These are phyloP conservation scores for Corydoras maculifer DNA, from an alignment of 2,113 vertebrate species.

Conservation along the genomic window DNA sequence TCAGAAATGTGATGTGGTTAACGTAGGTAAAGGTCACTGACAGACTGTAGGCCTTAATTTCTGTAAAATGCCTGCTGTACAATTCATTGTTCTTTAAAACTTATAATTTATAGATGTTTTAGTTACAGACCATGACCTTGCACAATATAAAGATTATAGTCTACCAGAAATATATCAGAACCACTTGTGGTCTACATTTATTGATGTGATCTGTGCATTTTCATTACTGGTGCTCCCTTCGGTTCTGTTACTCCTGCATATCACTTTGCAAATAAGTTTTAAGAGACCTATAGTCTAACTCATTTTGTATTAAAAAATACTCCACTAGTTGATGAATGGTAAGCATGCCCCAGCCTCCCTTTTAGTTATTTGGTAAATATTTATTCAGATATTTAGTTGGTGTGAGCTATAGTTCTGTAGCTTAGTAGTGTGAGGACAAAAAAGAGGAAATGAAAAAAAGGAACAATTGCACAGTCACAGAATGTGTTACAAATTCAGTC, in stretches of 20 bases:
- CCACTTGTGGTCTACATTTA: not conserved
- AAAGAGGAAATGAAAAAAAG: too few species aligned
- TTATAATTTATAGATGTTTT: not conserved
- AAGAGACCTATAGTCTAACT: not conserved
- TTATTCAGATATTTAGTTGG: conserved; percentile 3
- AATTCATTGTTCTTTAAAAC: not conserved
- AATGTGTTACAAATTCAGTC: too few species aligned
- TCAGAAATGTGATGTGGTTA: too few species aligned
- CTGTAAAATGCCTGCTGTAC: not conserved
- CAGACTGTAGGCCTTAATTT: too few species aligned
- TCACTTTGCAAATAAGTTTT: not conserved
- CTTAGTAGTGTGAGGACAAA: not conserved
- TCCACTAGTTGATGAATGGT: not conserved
- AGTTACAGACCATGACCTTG: not conserved
- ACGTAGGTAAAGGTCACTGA: not conserved
- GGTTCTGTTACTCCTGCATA: not conserved
- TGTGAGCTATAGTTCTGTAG: not conserved
- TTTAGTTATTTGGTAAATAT: not conserved
- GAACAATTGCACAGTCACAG: too few species aligned
- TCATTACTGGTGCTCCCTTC: not conserved
- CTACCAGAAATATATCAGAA: not conserved
- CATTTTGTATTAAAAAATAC: not conserved
- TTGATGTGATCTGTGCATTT: not conserved
- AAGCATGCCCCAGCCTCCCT: not conserved
- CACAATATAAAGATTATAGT: not conserved